Evolutionary conservation across 2,113 vertebrate genomes (phyloP), one percentile per base, ranked within the genome.

Genomic region (Amphiprion ocellaris): DNA sequence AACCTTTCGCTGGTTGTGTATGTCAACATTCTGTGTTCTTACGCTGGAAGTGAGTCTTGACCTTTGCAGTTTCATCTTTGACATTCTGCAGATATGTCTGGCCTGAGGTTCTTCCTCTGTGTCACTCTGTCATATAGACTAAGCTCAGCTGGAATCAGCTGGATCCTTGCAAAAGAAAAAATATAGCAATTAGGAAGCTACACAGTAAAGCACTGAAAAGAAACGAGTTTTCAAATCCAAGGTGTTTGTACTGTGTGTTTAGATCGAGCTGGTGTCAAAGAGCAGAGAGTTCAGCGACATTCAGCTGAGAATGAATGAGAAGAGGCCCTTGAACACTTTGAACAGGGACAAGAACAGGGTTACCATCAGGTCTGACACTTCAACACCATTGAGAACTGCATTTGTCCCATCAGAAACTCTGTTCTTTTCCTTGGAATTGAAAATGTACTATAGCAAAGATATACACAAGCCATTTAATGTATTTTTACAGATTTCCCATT

Each of bases 271-370:
- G 91, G 90, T 99, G 87, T 96, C 96, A 14, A 95, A 87, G 87
- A 96, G 97, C 81, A 79, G 91, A 87, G 98, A 99, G 92, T 98
- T 99, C 92, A 89, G 92, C 69, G 96, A 97, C 88, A 90, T 99
- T 69, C 96, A 98, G 67, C 86, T 99, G 89, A 96, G 98, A 91
- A 86, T 94, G 87, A 99, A 89, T 79, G 98, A 99, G 88, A 99
- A 96, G 93, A 97, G 96, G 93, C 84, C 94, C 65, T 69, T 99
- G 79, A 99, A 99, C 83, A 90, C 81, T 62, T 86, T 99, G 87
- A 99, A 99, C 94, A 97, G 93, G 93, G 96, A 97, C 91, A 97
- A 96, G 86, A 96, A 97, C 89, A 94, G 95, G 81, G 74, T 93
- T 91, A 98, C 96, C 53, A 97, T 99, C 92, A 97, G 98, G 98